A percentile compares a stretch with the other conserved stretches of the same genome.
These are phyloP conservation scores for Hemitrygon akajei DNA, from an alignment of 2,797 vertebrate species.

Conservation along the genomic window DNA sequence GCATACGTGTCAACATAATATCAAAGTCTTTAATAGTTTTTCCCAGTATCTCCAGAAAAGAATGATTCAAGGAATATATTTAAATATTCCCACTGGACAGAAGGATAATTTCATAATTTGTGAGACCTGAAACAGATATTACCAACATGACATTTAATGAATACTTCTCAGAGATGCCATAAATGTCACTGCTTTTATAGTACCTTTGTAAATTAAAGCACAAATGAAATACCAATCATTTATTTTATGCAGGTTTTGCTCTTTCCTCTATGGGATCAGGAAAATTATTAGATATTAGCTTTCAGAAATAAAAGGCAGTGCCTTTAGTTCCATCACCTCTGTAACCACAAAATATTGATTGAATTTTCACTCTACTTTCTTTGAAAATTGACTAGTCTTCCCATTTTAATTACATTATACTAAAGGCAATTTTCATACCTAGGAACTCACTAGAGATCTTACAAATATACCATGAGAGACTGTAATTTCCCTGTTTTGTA, in stretches of 20 bases:
- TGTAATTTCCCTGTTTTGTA: constrained; percentile 15
- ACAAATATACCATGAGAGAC: neutral
- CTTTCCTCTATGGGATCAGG: neutral
- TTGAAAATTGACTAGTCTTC: constrained; percentile 9
- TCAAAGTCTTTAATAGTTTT: neutral
- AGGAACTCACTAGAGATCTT: neutral
- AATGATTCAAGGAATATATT: neutral
- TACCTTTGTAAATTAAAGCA: neutral
- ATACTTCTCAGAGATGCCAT: neutral
- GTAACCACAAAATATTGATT: constrained; percentile 17
- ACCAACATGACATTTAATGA: neutral
- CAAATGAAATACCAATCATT: neutral
- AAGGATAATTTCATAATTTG: neutral
- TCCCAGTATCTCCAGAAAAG: neutral
- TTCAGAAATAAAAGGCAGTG: neutral
- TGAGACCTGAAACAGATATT: constrained; percentile 16
- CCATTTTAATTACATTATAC: neutral
- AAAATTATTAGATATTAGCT: constrained; percentile 8
- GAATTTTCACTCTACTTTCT: neutral
- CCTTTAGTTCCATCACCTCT: neutral
- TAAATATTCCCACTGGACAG: neutral
- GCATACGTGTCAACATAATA: neutral
- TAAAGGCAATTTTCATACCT: constrained; percentile 31
- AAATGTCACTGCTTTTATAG: neutral
- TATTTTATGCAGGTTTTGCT: constrained; percentile 9